Evolutionary conservation across 2,888 invertebrate genomes (phyloP), one percentile per base, ranked within the genome.

Genomic region (Sinodicranocentrus sp.): DNA sequence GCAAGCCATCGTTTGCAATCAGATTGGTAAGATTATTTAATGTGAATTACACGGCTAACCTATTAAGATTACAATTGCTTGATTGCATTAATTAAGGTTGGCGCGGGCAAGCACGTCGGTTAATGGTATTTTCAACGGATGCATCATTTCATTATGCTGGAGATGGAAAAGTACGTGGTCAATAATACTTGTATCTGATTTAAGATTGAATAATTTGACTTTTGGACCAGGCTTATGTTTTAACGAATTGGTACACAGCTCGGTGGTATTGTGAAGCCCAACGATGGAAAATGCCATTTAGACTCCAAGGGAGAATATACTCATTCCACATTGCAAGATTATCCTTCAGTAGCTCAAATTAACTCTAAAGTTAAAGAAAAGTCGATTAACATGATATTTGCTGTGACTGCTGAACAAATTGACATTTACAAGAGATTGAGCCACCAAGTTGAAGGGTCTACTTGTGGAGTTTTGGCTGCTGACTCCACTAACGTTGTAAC

Each of bases 61-160:
- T 61, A 21, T 33, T 39, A 33, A n/a, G 15, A n/a, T 48, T 48
- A 5, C 15, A 48, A 48, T 10, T 48, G 15, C n/a, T 10, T 48
- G 15, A 48, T n/a, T n/a, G n/a, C n/a, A n/a, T n/a, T n/a, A n/a
- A n/a, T n/a, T n/a, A n/a, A n/a, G n/a, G n/a, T n/a, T n/a, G n/a
- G n/a, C n/a, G n/a, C n/a, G n/a, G n/a, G 0, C 68, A 72, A 63
- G 77, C 82, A 13, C 61, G 86, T 57, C 70, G 79, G 44, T 26
- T 88, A 10, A 23, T 86, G 15, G 65, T 86, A 5, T 80, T 83
- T 39, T 98, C 99, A 13, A 99, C 99, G 0, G 99, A 99, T 91
- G 98, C 98, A 21, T 97, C 98, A n/a, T 99, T 99, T 91, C 99
- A 99, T 92, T 98, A 97, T 91, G 99, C 99, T 84, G 99, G 99